Conservation (phyloP, 1,140 invertebrate genomes). For the Amyelois transitella region DNA sequence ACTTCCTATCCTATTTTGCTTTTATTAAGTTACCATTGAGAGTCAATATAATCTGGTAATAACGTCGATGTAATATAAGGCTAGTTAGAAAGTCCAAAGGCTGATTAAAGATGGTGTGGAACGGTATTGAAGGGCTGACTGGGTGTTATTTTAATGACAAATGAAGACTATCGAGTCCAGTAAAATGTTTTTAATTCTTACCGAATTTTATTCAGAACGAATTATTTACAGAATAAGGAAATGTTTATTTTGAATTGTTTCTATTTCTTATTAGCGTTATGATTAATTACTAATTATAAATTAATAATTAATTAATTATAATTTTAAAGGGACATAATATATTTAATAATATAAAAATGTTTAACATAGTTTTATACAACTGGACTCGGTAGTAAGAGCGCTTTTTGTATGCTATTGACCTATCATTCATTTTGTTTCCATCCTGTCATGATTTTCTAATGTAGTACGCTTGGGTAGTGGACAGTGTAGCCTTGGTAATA, state of each 20-base stretch:
- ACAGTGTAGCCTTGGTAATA: constrained; percentile 10
- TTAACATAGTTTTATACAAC: neutral
- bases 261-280: too few relatives aligned
- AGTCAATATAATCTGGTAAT: neutral
- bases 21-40: too few relatives aligned
- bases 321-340: too few relatives aligned
- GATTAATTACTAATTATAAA: too few relatives aligned
- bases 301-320: too few relatives aligned
- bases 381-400: neutral
- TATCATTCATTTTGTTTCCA: neutral
- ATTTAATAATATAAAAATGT: too few relatives aligned
- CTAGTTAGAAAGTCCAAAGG: constrained; percentile 16
- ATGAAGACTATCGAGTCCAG: neutral
- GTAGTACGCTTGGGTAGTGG: constrained; percentile 10
- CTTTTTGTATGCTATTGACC: neutral
- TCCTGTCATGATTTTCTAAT: neutral
- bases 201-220: neutral
- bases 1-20: too few relatives aligned
- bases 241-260: too few relatives aligned
- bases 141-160: neutral
- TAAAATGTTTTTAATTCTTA: neutral
- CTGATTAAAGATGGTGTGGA: constrained; percentile 9
- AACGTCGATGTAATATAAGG: neutral
- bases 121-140: neutral
- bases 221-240: neutral